Base-by-base conservation (phyloP, 2,888 invertebrate species). In the Agriopis marginaria region DNA sequence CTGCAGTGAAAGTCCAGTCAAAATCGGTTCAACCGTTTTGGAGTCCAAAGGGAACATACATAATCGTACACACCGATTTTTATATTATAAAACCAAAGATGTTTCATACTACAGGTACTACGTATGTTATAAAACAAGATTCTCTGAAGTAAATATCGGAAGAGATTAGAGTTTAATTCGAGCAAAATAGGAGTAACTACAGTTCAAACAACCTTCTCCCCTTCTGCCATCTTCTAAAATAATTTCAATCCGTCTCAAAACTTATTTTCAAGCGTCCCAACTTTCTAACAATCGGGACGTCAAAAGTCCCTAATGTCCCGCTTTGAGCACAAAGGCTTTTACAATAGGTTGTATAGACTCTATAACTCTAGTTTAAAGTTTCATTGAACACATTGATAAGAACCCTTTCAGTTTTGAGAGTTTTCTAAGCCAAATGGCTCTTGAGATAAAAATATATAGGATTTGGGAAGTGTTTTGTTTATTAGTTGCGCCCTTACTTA, bases 281-380 rank as follows among this genome's bases (percentile, higher is more conserved):
- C 72, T 76, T 74, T 68, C 66, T 53, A 77, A 77, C 74, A 77
- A 76, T 73, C 73, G 66, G 68, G 66, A 63, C 83, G 84, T 88
- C 87, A 83, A 86, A 89, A 91, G 85, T 90, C 70, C 80, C 81
- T 89, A 88, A 91, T 86, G 82, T 85, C 78, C 81, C 79, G 79
- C 85, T 85, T 85, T 86, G 83, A 85, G 80, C 79, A 84, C 84
- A 78, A 78, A 77, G 74, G 71, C 71, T 54, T 49, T 73, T 63
- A 70, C 74, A 79, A 77, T 76, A 80, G 77, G 75, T 80, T 80
- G 77, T 87, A 83, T 85, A 82, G 82, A 83, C 83, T 70, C 61
- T 65, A 61, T 65, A 69, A 62, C 61, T 65, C 60, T 61, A 75
- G 78, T 87, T 87, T 80, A 80, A 85, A 79, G 75, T 79, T 87